These are phyloP conservation scores for Platygyra sinensis DNA, from an alignment of 64 coral and sea anemone genomes.

Conservation along the genomic window DNA sequence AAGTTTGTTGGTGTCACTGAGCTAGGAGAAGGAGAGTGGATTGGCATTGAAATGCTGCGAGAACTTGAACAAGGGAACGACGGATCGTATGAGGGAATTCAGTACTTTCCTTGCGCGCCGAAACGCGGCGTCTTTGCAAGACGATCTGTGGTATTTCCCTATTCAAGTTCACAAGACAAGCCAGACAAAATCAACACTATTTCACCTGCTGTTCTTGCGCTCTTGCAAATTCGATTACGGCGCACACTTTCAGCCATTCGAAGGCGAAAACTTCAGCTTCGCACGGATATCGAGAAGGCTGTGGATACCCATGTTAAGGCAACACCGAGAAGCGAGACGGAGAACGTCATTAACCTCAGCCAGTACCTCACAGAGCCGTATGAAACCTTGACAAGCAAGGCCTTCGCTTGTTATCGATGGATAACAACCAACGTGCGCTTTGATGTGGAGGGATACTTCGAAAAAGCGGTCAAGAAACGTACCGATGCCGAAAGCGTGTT, in stretches of 20 bases:
- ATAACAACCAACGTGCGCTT: constrained; percentile 50
- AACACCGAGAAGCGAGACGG: constrained; percentile 57
- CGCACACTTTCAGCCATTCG: constrained; percentile 56
- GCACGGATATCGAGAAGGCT: constrained; percentile 61
- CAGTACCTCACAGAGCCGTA: constrained; percentile 77
- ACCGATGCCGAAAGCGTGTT: constrained; percentile 44
- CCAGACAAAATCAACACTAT: constrained; percentile 14
- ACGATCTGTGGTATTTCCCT: constrained; percentile 33
- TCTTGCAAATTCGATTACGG: constrained; percentile 56
- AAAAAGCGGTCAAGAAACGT: background rate
- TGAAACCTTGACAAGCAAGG: constrained; percentile 57
- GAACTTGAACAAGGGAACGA: constrained; percentile 70
- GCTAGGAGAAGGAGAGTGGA: constrained; percentile 79
- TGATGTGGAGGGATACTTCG: constrained; percentile 71
- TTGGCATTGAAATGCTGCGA: constrained; percentile 74
- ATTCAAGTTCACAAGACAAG: background rate
- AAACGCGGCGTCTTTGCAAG: constrained; percentile 84
- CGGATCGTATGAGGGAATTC: constrained; percentile 51
- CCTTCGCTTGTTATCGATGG: constrained; percentile 69
- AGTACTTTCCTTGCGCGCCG: constrained; percentile 63
- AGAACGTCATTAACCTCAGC: constrained; percentile 57
- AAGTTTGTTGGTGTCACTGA: constrained; percentile 67
- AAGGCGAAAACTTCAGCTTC: constrained; percentile 58
- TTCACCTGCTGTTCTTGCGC: constrained; percentile 59
- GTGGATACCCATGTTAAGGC: constrained; percentile 70